Base-by-base conservation (phyloP, 1,140 invertebrate species). In the Drosophila neocordata region DNA sequence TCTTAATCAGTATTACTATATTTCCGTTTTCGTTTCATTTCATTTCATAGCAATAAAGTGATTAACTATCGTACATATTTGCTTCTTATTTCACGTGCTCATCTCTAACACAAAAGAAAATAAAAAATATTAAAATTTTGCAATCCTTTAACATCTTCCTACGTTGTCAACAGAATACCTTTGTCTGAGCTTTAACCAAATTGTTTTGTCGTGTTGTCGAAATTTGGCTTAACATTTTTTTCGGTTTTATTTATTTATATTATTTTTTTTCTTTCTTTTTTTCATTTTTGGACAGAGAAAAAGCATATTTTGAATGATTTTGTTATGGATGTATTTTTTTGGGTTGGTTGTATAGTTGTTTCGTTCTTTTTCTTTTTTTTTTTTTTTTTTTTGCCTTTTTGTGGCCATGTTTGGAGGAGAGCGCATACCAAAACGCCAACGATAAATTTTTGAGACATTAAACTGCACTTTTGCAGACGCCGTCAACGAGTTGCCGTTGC, bases 371-470 rank as follows among this genome's bases (percentile, higher is more conserved):
- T 66, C 35, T 53, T 38, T 57, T 73, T 65, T 62, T 67, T 52
- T 15, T 2, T 27, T 53, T 41, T 55, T 60, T 53, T 35, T 73
- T 72, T n/a, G n/a, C n/a, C n/a, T 66, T 77, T 78, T 88, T 88
- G 76, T 82, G 78, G 83, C 83, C 79, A 84, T 79, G 79, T 87
- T 87, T 77, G 72, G 81, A 60, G 65, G 62, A 65, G 65, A 82
- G 74, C 68, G 76, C 83, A 87, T 87, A 83, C 83, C 83, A 31
- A 88, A 88, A 77, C 74, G 84, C 76, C 83, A 87, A 69, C 83
- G 83, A 87, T 87, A 87, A 87, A 87, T 87, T 83, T 79, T 88
- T 88, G 79, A 87, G 83, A 87, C 83, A 87, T 87, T 87, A 87
- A 87, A 87, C 75, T 88, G 83, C 83, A 87, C 83, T 87, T 88